These are phyloP conservation scores for Sciurus carolinensis DNA, from an alignment of 2,797 vertebrate genomes.

Conservation along the genomic window DNA sequence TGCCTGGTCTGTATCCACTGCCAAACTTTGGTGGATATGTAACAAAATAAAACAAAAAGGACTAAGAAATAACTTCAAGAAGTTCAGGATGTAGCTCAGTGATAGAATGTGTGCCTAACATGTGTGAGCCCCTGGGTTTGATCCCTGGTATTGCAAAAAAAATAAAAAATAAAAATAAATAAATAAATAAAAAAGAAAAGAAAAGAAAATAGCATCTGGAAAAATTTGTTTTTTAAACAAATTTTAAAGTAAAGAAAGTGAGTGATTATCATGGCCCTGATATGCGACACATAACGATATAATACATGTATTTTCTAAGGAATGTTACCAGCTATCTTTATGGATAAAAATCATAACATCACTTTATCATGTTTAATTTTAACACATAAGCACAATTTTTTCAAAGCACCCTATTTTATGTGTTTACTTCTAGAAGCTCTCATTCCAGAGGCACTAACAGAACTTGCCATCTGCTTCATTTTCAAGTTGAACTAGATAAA, in stretches of 20 bases:
- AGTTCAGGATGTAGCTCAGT: background rate
- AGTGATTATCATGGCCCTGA: background rate
- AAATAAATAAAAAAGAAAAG: no score
- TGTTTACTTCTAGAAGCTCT: background rate
- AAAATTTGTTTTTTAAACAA: background rate
- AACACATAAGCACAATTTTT: background rate
- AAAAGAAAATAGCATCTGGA: background rate
- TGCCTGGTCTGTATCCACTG: background rate
- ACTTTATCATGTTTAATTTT: constrained; percentile 44
- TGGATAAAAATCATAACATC: background rate
- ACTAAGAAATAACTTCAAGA: background rate
- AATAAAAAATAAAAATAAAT: no score
- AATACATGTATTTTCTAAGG: constrained; percentile 12
- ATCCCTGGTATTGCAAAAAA: background rate
- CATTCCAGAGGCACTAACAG: background rate
- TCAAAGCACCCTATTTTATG: background rate
- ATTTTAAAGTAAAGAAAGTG: background rate
- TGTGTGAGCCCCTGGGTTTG: background rate
- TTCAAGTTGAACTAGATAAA: background rate
- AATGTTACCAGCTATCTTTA: constrained; percentile 38
- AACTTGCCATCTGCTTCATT: background rate
- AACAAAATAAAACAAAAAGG: background rate
- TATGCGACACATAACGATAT: background rate
- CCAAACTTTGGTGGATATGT: constrained; percentile 6
- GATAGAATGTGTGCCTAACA: background rate